Base-by-base conservation (phyloP, 2,113 vertebrate genomes). In the Megalops atlanticus region DNA sequence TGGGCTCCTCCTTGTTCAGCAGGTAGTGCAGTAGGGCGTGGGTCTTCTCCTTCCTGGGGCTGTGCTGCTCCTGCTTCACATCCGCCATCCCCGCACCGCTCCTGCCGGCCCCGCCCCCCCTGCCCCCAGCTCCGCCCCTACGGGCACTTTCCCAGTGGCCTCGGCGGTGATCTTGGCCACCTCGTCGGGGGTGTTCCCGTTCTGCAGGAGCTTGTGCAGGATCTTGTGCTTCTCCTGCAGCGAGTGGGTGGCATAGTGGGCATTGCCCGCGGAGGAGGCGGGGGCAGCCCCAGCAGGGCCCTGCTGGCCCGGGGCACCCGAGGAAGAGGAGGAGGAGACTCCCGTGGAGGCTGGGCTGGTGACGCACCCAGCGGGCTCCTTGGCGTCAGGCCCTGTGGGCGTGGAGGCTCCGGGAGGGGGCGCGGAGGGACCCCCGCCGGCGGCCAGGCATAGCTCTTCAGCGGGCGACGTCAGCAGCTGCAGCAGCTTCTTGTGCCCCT, bases 191-290 rank as follows among this genome's bases (percentile, higher is more conserved):
- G 98, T 99, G 91, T 98, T 98, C 43, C 97, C 97, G 4, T 99
- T 98, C 90, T 99, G 96, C 80, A 99, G 91, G 84, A 99, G 92
- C 88, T 99, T 99, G 88, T 99, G 98, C 49, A 99, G 94, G 90
- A 99, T 99, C 80, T 96, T 96, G 90, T 99, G 98, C 84, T 98
- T 99, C 87, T 98, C 97, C 85, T 99, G 97, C 87, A 99, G 88
- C 33, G 97, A 94, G 0, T 93, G 94, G 83, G 95, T 94, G 0
- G 87, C n/a, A 31, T 91, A 86, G 21, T 96, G 94, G 0, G 94
- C 95, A 45, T 95, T 35, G 0, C 95, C 94, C n/a, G n/a, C n/a
- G n/a, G n/a, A n/a, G 52, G 95, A 4, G 0, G 91, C 93, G 27
- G 95, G 93, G 0, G 95, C 94, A 16, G 96, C 96, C 14, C 95